Evolutionary conservation across 2,888 invertebrate genomes (phyloP).

Genomic region (Terebella lapidaria): DNA sequence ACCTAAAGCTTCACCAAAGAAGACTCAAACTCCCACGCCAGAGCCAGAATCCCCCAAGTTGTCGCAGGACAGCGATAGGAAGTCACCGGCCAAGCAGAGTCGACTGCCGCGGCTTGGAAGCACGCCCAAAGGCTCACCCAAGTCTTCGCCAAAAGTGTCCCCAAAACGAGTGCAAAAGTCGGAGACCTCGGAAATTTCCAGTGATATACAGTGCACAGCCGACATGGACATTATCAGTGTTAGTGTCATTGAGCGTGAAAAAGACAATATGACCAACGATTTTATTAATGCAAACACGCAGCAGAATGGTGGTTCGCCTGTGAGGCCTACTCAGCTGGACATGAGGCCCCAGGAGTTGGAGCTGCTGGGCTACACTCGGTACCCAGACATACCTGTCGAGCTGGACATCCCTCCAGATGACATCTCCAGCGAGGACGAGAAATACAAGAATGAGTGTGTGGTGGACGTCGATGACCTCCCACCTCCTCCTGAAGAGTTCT

Average conservation of each 20-base stretch:
- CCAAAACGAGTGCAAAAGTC: background rate
- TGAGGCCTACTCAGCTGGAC: background rate
- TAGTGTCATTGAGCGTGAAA: background rate
- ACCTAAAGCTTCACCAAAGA: conserved; percentile 5
- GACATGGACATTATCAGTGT: too few species aligned
- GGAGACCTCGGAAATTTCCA: background rate
- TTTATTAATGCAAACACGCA: too few species aligned
- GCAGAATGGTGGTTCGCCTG: background rate
- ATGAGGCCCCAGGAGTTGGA: background rate
- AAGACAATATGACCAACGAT: background rate
- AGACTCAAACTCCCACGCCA: background rate
- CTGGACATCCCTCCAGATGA: conserved; percentile 29
- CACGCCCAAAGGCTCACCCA: conserved; percentile 6
- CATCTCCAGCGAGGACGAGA: conserved; percentile 28
- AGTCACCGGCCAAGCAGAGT: background rate
- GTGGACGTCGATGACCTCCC: conserved; percentile 23
- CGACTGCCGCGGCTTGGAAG: background rate
- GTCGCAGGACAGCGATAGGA: background rate
- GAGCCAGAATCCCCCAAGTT: background rate
- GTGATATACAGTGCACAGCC: too few species aligned
- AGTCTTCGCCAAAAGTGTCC: background rate
- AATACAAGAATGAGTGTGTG: conserved; percentile 6
- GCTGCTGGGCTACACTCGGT: conserved; percentile 1
- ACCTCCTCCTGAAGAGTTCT: conserved; percentile 26
- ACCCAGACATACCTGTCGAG: conserved; percentile 6